phyloP scores from a whole-genome alignment of 2,113 vertebrate genomes.

The Corythornis cristatus region DNA sequence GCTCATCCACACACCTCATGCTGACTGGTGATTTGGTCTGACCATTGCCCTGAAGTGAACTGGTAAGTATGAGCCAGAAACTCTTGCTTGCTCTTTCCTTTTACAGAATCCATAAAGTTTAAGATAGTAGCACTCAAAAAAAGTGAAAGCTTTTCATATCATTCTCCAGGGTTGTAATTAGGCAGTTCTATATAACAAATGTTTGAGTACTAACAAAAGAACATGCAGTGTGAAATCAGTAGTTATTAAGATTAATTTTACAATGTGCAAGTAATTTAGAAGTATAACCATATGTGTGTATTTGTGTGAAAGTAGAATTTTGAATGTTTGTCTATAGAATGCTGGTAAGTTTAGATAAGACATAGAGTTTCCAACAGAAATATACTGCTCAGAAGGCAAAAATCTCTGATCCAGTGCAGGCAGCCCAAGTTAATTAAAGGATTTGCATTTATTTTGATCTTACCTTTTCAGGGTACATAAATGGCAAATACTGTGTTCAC shows the following conservation, averaged over 20 bases:
- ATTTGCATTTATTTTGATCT: not conserved
- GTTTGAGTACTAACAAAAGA: not conserved
- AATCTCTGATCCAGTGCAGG: not conserved
- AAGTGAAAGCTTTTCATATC: not conserved
- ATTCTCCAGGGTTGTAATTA: not conserved
- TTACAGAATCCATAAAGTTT: not conserved
- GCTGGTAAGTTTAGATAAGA: not conserved
- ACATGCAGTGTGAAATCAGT: not conserved
- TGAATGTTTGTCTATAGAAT: not conserved
- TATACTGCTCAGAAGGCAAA: not conserved
- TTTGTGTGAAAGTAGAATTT: not conserved
- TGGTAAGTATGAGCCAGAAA: not conserved
- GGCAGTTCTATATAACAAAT: not conserved
- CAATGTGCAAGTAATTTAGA: not conserved
- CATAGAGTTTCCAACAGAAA: not conserved
- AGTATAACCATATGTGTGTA: not conserved
- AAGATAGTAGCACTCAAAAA: not conserved
- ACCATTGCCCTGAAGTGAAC: not conserved
- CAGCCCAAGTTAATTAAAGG: not conserved
- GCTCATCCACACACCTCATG: accelerated
- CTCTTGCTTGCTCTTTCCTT: not conserved
- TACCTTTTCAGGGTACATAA: not conserved
- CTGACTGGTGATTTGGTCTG: not conserved
- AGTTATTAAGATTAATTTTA: not conserved
- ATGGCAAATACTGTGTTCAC: not conserved